These are phyloP conservation scores for Stigmatopora nigra DNA, from an alignment of 2,113 vertebrate genomes.

Conservation along the genomic window DNA sequence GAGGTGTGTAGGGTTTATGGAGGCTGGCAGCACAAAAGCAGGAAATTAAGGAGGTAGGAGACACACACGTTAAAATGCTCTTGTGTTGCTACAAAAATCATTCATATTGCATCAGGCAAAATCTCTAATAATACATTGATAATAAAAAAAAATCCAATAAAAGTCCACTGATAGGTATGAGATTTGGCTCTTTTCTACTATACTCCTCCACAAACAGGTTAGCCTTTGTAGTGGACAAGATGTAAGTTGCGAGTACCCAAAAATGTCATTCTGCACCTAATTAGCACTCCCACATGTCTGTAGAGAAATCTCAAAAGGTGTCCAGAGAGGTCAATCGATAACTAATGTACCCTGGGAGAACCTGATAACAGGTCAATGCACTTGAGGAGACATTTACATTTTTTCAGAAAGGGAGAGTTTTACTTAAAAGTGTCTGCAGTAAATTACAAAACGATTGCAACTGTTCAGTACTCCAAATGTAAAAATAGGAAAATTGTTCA, in stretches of 20 bases:
- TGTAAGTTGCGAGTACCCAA: neutral
- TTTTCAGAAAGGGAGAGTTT: constrained; percentile 16
- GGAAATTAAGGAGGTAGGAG: constrained; percentile 41
- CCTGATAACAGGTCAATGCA: constrained; percentile 40
- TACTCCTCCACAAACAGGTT: no score
- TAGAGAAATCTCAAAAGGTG: neutral
- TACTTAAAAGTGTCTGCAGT: constrained; percentile 7
- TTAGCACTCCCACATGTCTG: constrained; percentile 10
- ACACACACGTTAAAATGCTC: constrained; percentile 42
- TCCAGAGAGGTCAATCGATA: constrained; percentile 20
- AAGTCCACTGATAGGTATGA: neutral
- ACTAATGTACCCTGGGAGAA: constrained; percentile 17
- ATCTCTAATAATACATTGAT: constrained; percentile 28
- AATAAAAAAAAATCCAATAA: no score
- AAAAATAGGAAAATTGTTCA: neutral
- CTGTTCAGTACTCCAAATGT: neutral
- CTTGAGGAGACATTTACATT: constrained; percentile 34
- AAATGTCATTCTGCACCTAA: neutral
- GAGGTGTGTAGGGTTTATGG: constrained; percentile 41
- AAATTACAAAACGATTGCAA: neutral
- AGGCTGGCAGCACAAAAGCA: constrained; percentile 35
- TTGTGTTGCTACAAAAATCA: constrained; percentile 22
- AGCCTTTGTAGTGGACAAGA: constrained; percentile 7
- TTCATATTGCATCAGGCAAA: constrained; percentile 8
- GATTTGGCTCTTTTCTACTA: neutral